Evolutionary conservation across 2,113 vertebrate genomes (phyloP).

Genomic region (Rhabdomys dilectus): DNA sequence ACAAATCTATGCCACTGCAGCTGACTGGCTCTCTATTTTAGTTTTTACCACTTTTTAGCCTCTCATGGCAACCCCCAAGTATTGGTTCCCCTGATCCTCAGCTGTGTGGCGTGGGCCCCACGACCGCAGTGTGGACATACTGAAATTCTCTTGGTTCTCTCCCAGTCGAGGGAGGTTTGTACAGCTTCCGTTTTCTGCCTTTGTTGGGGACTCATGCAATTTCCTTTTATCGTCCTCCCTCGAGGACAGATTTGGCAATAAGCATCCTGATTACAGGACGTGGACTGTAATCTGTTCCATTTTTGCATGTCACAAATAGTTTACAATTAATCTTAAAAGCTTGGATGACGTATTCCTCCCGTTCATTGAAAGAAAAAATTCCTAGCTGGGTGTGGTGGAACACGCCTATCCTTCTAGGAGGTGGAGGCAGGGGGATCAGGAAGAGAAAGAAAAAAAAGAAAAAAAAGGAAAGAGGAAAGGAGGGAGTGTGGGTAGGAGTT

Average conservation of each 20-base stretch:
- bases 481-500: neutral
- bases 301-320: neutral
- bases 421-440: neutral
- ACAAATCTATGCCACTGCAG: neutral
- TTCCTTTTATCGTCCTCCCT: neutral
- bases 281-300: neutral
- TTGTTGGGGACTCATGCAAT: neutral
- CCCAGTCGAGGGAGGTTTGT: neutral
- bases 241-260: neutral
- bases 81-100: neutral
- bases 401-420: neutral
- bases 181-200: neutral
- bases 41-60: no score
- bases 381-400: neutral
- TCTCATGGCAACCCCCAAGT: neutral
- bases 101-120: neutral
- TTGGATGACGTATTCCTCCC: neutral
- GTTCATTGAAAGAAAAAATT: neutral
- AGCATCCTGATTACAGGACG: neutral
- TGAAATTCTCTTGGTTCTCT: neutral
- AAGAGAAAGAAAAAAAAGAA: neutral
- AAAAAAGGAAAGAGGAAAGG: neutral
- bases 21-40: neutral
- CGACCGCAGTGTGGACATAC: rapidly evolving
- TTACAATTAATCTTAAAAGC: neutral